phyloP scores from a whole-genome alignment of 1,140 invertebrate genomes.

The Drosophila saltans region DNA sequence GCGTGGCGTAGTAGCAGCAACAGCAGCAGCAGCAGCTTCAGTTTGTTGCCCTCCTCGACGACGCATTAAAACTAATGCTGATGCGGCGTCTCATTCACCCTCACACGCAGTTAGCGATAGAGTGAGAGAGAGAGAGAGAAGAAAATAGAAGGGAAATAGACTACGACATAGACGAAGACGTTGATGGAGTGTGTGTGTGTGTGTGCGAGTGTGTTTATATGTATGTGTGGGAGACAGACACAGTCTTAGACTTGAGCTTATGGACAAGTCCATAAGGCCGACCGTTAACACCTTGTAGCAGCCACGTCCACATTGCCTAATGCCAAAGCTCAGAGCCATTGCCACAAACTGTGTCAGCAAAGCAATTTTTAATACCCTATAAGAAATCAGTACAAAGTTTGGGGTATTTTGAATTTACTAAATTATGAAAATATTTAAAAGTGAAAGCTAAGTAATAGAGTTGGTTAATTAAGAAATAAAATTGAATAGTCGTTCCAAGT shows the following conservation, averaged over 20 bases:
- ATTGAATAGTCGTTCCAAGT: too few species aligned
- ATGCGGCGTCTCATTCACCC: slow-evolving; percentile 55
- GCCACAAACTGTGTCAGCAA: slow-evolving; percentile 78
- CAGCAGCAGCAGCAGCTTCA: slow-evolving; percentile 25
- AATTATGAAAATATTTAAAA: too few species aligned
- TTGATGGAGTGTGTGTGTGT: slow-evolving; percentile 9
- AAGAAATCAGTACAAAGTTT: not conserved
- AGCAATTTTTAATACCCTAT: slow-evolving; percentile 67
- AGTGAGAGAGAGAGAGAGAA: not conserved
- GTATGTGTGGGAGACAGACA: slow-evolving; percentile 48
- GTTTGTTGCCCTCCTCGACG: slow-evolving; percentile 64
- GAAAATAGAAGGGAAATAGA: not conserved
- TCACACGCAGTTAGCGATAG: not conserved
- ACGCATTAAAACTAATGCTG: slow-evolving; percentile 79
- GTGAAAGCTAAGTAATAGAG: too few species aligned
- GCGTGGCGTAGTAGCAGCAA: slow-evolving; percentile 30
- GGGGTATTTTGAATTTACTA: too few species aligned
- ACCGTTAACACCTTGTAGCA: slow-evolving; percentile 78
- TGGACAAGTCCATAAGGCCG: slow-evolving; percentile 79
- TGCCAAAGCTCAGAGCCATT: slow-evolving; percentile 80
- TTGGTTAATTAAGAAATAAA: too few species aligned
- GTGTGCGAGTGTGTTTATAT: slow-evolving; percentile 18
- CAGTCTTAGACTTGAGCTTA: slow-evolving; percentile 74
- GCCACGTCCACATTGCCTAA: slow-evolving; percentile 75
- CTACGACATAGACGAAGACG: slow-evolving; percentile 11